These are phyloP conservation scores for Nanorana parkeri DNA, from an alignment of 2,113 vertebrate species.

Conservation along the genomic window DNA sequence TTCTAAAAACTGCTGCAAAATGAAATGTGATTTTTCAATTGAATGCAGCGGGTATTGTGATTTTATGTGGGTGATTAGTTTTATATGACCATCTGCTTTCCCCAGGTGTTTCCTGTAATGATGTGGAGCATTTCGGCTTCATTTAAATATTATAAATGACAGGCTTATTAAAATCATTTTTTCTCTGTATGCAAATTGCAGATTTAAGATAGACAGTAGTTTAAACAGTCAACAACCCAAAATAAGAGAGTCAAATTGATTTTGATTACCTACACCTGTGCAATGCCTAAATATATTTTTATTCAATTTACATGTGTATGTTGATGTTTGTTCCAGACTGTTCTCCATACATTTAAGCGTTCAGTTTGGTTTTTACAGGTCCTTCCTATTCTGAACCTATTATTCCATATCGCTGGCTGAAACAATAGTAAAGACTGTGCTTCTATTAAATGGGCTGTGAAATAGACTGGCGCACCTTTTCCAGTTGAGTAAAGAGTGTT, in stretches of 20 bases:
- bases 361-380: not conserved
- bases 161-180: constrained; percentile 47
- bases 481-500: not conserved
- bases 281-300: constrained; percentile 37
- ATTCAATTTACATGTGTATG: constrained; percentile 14
- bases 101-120: constrained; percentile 54
- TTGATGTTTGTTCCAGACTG: not conserved
- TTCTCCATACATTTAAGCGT: constrained; percentile 16
- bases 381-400: constrained; percentile 10
- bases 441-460: constrained; percentile 10
- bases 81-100: constrained; percentile 50
- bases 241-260: constrained; percentile 46
- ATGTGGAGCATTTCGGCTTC: constrained; percentile 40
- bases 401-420: constrained; percentile 31
- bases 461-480: constrained; percentile 22
- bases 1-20: constrained; percentile 9
- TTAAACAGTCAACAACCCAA: constrained; percentile 44
- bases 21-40: constrained; percentile 51
- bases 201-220: constrained; percentile 33
- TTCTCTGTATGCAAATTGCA: constrained; percentile 28
- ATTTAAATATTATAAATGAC: constrained; percentile 56
- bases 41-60: constrained; percentile 49
- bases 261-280: constrained; percentile 52
- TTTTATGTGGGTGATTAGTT: constrained; percentile 47
- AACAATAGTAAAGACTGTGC: constrained; percentile 22